Conservation (phyloP, 2,888 invertebrate species). For the Tetragonula carbonaria region DNA sequence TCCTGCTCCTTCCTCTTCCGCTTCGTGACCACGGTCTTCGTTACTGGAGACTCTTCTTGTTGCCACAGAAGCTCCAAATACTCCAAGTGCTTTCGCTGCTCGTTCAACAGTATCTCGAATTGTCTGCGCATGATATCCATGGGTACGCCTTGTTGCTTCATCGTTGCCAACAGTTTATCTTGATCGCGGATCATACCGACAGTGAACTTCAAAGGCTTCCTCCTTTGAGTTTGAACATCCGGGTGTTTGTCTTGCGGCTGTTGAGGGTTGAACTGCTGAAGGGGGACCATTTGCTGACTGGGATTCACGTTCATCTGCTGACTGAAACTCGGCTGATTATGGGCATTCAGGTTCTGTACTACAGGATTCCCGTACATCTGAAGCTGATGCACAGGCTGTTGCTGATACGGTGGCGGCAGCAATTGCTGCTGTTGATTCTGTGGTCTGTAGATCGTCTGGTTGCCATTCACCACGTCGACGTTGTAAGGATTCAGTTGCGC, state of each 20-base stretch:
- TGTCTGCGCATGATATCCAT: conserved; percentile 78
- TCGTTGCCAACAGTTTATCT: conserved; percentile 73
- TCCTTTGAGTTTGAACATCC: conserved; percentile 14
- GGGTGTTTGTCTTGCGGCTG: not conserved
- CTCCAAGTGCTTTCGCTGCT: conserved; percentile 75
- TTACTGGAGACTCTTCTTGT: not conserved
- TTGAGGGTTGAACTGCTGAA: not conserved
- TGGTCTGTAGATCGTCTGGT: not conserved
- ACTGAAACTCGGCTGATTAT: not conserved
- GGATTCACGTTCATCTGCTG: not conserved
- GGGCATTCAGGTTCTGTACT: not conserved
- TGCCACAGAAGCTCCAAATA: conserved; percentile 59
- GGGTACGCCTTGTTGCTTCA: conserved; percentile 77
- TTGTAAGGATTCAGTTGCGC: conserved; percentile 23
- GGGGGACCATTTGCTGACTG: not conserved
- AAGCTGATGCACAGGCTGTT: conserved; percentile 4
- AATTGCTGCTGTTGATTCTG: conserved; percentile 25
- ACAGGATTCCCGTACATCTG: conserved; percentile 1
- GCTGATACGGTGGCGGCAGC: not conserved
- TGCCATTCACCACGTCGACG: conserved; percentile 15
- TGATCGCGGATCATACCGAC: conserved; percentile 78
- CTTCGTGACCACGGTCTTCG: not conserved
- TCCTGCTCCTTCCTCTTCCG: conserved; percentile 57
- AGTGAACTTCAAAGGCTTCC: conserved; percentile 69
- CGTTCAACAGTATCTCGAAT: conserved; percentile 75